phyloP scores from a whole-genome alignment of 2,888 invertebrate genomes.

The Thelaira solivaga region DNA sequence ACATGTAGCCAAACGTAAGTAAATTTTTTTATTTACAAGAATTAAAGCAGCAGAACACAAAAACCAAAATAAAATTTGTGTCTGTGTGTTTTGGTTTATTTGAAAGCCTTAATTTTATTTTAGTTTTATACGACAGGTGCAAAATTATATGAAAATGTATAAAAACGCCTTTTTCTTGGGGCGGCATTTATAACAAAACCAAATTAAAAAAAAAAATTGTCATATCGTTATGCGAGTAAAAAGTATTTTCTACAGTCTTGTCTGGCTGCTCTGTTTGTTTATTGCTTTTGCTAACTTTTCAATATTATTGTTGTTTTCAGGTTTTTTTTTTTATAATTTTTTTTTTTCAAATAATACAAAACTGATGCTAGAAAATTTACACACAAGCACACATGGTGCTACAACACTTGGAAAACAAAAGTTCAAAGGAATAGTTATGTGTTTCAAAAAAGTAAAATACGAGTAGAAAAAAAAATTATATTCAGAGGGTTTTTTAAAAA shows the following conservation, averaged over 20 bases:
- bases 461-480: no score
- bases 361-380: no score
- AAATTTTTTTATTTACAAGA: neutral
- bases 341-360: no score
- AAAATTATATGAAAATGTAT: conserved; percentile 30
- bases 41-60: neutral
- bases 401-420: no score
- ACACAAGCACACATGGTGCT: no score
- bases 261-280: neutral
- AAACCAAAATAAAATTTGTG: neutral
- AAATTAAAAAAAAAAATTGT: neutral
- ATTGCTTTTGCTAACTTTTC: neutral
- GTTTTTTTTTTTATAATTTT: neutral
- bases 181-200: conserved; percentile 1
- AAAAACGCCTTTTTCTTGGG: conserved; percentile 32
- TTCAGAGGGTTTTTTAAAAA: no score
- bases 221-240: neutral
- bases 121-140: conserved; percentile 50
- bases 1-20: conserved; percentile 12
- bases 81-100: neutral
- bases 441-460: no score
- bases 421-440: no score
- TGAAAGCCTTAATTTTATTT: conserved; percentile 52
- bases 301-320: no score
- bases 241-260: neutral